Evolutionary conservation across 2,888 invertebrate genomes (phyloP), one percentile per base, ranked within the genome.

Genomic region (Vandiemenella viatica): DNA sequence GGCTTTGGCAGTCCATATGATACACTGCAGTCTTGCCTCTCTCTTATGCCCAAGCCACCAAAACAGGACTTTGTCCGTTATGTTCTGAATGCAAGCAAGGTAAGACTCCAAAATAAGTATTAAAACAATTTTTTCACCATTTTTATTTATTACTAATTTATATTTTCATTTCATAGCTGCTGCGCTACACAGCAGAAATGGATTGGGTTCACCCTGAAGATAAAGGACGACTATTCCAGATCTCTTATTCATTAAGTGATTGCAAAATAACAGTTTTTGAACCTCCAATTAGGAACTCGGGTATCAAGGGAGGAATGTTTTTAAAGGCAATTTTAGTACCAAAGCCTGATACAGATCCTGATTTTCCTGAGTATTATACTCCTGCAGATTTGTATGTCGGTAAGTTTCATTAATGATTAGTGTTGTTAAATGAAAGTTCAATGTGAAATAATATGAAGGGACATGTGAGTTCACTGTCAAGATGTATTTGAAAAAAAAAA

Each of bases 171-270:
- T 26, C n/a, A 15, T 17, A 45, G 26, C 13, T 45, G 10, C 69
- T 86, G 0, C 75, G 87, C 37, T 90, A 86, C 62, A 76, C 79
- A 46, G 83, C 85, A 62, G 72, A 77, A 51, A 70, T 90, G 71
- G 85, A 88, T 57, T 79, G 79, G 53, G 76, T 82, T 5, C 79
- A 83, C 60, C 85, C 85, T 0, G 87, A 88, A 60, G 88, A 90
- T 64, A 65, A 71, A 22, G 77, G 77, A 3, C 74, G 91, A 22
- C 70, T 76, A 55, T 91, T 91, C 63, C 72, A 88, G 32, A 62
- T 91, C 32, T 74, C 79, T 3, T 90, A 87, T 66, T 77, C 77
- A 50, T 70, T 90, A 38, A 76, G 79, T 5, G 83, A 88, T 58
- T 83, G 87, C 46, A 77, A 77, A 52, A 75, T 88, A 58, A 73